Evolutionary conservation across 2,113 vertebrate species (phyloP).

Genomic region (Prunella himalayana): DNA sequence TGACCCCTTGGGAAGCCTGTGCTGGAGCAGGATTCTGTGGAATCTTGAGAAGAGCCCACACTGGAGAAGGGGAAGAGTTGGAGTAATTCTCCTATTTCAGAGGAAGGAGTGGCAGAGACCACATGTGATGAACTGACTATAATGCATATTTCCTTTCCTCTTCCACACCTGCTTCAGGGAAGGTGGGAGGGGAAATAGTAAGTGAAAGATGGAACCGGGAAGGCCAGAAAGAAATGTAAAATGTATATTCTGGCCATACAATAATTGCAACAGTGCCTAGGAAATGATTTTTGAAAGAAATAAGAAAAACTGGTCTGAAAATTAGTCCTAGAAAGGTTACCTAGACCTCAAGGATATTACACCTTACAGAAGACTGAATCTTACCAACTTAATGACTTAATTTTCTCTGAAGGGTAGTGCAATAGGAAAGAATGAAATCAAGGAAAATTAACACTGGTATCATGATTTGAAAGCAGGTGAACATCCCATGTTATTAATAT

Average conservation of each 20-base stretch:
- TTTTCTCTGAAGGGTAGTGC: background rate
- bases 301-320: background rate
- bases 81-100: background rate
- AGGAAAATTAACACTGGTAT: background rate
- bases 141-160: background rate
- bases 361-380: background rate
- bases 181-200: background rate
- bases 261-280: background rate
- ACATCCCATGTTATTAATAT: background rate
- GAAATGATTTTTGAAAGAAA: background rate
- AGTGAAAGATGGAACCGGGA: background rate
- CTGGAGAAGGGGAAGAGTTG: background rate
- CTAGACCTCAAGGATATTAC: background rate
- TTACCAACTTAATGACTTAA: background rate
- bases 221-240: background rate
- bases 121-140: background rate
- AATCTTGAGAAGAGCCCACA: background rate
- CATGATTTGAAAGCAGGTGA: background rate
- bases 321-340: background rate
- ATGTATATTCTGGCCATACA: background rate
- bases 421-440: background rate
- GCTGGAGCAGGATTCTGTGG: background rate
- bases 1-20: rapidly evolving
- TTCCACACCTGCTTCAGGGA: no score
- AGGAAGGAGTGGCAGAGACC: background rate